Conservation (phyloP, 23 tunicate genomes). For the Pegea sp. region DNA sequence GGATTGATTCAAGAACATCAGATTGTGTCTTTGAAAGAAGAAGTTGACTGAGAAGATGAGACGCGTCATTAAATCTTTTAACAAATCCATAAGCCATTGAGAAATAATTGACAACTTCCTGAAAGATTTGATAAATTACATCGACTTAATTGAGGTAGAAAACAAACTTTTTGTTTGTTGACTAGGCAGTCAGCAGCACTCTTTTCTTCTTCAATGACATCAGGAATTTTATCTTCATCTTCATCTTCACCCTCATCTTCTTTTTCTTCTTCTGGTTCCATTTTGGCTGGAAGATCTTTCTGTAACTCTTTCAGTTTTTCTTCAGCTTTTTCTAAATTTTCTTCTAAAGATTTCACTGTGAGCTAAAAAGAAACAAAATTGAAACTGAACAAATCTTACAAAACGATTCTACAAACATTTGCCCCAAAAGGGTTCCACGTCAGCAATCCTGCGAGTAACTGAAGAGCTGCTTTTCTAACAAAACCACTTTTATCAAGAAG, state of each 20-base stretch:
- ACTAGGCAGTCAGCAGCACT: conserved; percentile 3
- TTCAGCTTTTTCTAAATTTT: conserved; percentile 24
- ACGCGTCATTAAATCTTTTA: conserved; percentile 44
- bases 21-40: conserved; percentile 27
- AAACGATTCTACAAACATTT: conserved; percentile 4
- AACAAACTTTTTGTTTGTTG: no score
- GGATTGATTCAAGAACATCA: conserved; percentile 78
- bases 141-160: no score
- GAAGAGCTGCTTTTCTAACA: conserved; percentile 57
- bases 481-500: conserved; percentile 58
- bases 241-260: conserved; percentile 2
- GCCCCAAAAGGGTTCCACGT: conserved; percentile 68
- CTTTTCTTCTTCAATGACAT: conserved; percentile 5
- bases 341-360: conserved; percentile 20
- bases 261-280: neutral
- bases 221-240: neutral
- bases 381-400: neutral
- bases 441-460: conserved; percentile 39
- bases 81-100: conserved; percentile 43
- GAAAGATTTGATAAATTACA: no score
- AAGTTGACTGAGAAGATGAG: conserved; percentile 45
- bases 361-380: conserved; percentile 10
- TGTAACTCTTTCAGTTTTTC: conserved; percentile 13
- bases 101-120: conserved; percentile 19
- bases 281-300: no score